Conservation (phyloP, 92 coral and sea anemone genomes). For the Siderastrea siderea region DNA sequence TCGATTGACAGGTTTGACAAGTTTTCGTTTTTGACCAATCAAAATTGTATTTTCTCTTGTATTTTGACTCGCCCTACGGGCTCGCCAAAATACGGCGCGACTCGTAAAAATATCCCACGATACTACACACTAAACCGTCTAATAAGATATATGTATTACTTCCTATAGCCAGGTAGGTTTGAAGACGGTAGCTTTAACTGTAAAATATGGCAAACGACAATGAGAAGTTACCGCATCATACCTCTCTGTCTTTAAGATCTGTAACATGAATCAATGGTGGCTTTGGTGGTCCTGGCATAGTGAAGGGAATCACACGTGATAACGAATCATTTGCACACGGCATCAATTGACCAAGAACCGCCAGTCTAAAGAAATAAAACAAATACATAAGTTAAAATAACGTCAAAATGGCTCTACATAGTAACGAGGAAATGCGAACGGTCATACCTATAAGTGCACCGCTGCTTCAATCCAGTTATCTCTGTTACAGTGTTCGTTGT, state of each 20-base stretch:
- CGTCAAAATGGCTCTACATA: background rate
- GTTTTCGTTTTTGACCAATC: too few relatives aligned
- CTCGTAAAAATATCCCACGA: too few relatives aligned
- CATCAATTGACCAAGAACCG: slow-evolving; percentile 50
- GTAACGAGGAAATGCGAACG: background rate
- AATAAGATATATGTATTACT: too few relatives aligned
- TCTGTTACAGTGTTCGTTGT: slow-evolving; percentile 67
- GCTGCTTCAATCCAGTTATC: slow-evolving; percentile 73
- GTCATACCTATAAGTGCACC: slow-evolving; percentile 73
- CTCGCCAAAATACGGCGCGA: too few relatives aligned
- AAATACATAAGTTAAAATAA: background rate
- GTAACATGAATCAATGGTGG: slow-evolving; percentile 78
- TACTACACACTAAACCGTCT: too few relatives aligned
- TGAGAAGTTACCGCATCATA: background rate
- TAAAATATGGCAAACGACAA: background rate
- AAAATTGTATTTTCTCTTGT: too few relatives aligned
- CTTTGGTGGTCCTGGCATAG: slow-evolving; percentile 92
- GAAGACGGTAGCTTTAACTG: background rate
- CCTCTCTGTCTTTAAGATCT: slow-evolving; percentile 78
- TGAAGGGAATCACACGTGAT: slow-evolving; percentile 62
- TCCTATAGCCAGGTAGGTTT: background rate
- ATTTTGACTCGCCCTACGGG: too few relatives aligned
- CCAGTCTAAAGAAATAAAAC: slow-evolving; percentile 26
- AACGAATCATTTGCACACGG: slow-evolving; percentile 45
- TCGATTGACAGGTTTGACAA: too few relatives aligned